phyloP scores from a whole-genome alignment of 2,113 vertebrate species.

The Dicrurus megarhynchus region DNA sequence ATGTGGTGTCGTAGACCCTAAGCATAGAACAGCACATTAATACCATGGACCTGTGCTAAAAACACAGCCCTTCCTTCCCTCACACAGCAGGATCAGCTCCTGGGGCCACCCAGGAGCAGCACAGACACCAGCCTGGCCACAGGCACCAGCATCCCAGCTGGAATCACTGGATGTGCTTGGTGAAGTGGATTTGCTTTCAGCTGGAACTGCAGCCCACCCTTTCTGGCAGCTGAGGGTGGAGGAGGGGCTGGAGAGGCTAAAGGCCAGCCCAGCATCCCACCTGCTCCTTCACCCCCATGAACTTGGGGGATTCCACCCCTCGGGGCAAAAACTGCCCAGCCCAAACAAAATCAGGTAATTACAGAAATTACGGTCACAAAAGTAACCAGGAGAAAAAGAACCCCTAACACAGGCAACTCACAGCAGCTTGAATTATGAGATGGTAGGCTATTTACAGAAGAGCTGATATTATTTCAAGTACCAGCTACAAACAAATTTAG shows the following conservation, averaged over 20 bases:
- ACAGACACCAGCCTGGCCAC: background rate
- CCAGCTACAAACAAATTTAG: background rate
- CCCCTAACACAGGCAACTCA: background rate
- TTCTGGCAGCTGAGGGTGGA: background rate
- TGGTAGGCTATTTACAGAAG: background rate
- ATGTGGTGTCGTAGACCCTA: conserved; percentile 84
- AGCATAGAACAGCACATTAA: background rate
- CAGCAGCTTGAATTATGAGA: background rate
- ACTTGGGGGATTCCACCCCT: fast-evolving
- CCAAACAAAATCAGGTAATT: background rate
- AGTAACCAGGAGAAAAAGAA: background rate
- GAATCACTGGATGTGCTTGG: background rate
- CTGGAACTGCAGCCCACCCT: background rate
- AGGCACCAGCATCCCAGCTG: background rate
- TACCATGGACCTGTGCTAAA: fast-evolving
- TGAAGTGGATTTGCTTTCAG: background rate
- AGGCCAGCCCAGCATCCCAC: background rate
- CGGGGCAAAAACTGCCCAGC: background rate
- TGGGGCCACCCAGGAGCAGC: background rate
- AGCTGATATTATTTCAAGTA: background rate
- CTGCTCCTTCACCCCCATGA: background rate
- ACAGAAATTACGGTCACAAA: background rate
- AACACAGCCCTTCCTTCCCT: background rate
- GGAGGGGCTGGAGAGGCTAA: background rate
- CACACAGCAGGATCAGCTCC: background rate